Percentiles rank a stretch among this genome's conserved stretches.
Conservation (phyloP, 2,113 vertebrate genomes). For the Phylloscopus trochilus region DNA sequence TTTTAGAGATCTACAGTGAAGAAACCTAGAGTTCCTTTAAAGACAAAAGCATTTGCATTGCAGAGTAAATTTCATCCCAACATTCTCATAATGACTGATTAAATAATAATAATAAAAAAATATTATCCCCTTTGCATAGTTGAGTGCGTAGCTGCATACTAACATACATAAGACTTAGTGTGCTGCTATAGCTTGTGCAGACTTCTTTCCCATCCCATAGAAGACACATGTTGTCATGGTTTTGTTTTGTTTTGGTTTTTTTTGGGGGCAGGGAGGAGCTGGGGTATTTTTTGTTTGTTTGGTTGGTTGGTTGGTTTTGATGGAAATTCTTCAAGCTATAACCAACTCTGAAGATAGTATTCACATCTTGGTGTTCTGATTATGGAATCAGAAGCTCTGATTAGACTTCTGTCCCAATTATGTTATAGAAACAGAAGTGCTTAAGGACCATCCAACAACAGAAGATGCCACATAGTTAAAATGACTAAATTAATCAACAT, state of each 20-base stretch:
- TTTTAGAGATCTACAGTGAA: neutral
- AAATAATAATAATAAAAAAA: neutral
- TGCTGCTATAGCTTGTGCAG: neutral
- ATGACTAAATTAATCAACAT: neutral
- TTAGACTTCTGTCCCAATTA: neutral
- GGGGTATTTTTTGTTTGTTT: neutral
- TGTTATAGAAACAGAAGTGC: neutral
- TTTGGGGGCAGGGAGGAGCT: too few relatives aligned
- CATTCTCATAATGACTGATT: neutral
- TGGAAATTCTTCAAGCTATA: neutral
- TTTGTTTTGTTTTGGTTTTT: neutral
- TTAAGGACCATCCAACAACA: neutral
- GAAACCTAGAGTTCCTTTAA: neutral
- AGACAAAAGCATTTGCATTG: neutral
- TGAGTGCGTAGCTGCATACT: neutral
- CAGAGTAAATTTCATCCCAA: neutral
- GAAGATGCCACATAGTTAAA: neutral
- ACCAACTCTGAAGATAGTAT: neutral
- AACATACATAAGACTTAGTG: neutral
- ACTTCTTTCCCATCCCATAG: neutral
- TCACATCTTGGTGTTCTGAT: neutral
- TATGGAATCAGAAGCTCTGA: neutral
- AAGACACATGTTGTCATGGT: neutral
- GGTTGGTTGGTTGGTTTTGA: neutral
- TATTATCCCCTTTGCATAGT: neutral